Base-by-base conservation (phyloP, 2,888 invertebrate genomes). In the Octodonta nipae region DNA sequence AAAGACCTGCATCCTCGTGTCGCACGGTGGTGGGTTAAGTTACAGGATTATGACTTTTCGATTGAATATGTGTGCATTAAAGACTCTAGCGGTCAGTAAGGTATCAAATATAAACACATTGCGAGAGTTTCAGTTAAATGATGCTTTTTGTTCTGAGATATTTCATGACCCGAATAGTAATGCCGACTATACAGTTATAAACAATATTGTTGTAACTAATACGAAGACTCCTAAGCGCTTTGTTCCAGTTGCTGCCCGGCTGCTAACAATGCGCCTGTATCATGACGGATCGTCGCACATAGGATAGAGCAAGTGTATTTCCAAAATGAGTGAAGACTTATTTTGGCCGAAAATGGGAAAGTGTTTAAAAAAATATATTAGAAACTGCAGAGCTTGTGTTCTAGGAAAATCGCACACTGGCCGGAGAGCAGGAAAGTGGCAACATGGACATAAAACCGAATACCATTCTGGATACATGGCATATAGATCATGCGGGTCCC, bases 1-100 rank as follows among this genome's bases (percentile, higher is more conserved):
- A 26, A 26, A 26, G 2, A 26, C 4, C 28, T 35, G 15, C 36
- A 33, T 33, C 44, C 44, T 1, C 36, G 44, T 6, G 43, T 47
- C 1, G 40, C 40, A 2, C 36, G 45, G 3, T 50, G 50, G 43
- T 45, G 46, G 44, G 27, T 44, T 6, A 40, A 43, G 28, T 35
- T 47, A 15, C 46, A 45, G 32, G 42, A 44, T 26, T 49, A 39
- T 33, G 40, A 49, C 26, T 47, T 48, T 32, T 13, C 16, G 2
- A 40, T 50, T 10, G 41, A 45, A 32, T 47, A 48, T 22, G 3
- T 22, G 2, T 3, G 22, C 22, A 3, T 22, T n/a, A n/a, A n/a
- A n/a, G 4, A 22, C 22, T 3, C 3, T 4, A 4, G 2, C 3
- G 10, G 4, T 22, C 11, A 32, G 28, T 13, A 34, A 39, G 34